Conservation (phyloP, 1,140 invertebrate genomes). For the Schlechtendalia chinensis region DNA sequence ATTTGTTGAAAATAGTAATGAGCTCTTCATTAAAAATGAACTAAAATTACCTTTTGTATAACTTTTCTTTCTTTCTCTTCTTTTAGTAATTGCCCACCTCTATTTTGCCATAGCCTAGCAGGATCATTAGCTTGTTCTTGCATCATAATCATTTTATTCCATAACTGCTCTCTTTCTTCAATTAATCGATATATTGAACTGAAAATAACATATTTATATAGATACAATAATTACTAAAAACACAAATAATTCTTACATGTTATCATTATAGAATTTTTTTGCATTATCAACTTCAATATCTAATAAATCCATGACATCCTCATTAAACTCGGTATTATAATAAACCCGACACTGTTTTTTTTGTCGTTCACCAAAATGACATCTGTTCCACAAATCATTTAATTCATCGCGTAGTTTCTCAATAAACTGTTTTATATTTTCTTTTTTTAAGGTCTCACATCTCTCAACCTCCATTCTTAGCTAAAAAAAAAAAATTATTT, state of each 20-base stretch:
- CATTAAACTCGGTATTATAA: conserved; percentile 42
- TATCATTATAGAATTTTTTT: conserved; percentile 50
- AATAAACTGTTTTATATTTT: conserved; percentile 50
- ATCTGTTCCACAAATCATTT: conserved; percentile 50
- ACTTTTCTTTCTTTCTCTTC: conserved; percentile 52
- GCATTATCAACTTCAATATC: conserved; percentile 49
- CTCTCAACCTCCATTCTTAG: conserved; percentile 43
- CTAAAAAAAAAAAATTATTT: conserved; percentile 34
- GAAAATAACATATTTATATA: conserved; percentile 12
- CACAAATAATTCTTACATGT: conserved; percentile 33
- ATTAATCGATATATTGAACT: conserved; percentile 49
- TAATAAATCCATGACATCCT: conserved; percentile 51
- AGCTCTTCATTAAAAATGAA: no score
- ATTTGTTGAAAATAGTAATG: no score
- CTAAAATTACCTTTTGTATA: conserved; percentile 50
- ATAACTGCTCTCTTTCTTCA: conserved; percentile 50
- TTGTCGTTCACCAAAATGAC: conserved; percentile 45
- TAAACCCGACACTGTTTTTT: conserved; percentile 36
- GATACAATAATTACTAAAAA: not conserved
- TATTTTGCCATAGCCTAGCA: conserved; percentile 51
- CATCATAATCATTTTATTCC: conserved; percentile 49
- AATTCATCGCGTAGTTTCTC: conserved; percentile 46
- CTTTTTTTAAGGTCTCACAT: conserved; percentile 51
- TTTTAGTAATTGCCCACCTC: conserved; percentile 51
- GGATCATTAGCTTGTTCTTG: conserved; percentile 50